Evolutionary conservation across 2,797 vertebrate species (phyloP).

Genomic region (Rhabdomys pumilio): DNA sequence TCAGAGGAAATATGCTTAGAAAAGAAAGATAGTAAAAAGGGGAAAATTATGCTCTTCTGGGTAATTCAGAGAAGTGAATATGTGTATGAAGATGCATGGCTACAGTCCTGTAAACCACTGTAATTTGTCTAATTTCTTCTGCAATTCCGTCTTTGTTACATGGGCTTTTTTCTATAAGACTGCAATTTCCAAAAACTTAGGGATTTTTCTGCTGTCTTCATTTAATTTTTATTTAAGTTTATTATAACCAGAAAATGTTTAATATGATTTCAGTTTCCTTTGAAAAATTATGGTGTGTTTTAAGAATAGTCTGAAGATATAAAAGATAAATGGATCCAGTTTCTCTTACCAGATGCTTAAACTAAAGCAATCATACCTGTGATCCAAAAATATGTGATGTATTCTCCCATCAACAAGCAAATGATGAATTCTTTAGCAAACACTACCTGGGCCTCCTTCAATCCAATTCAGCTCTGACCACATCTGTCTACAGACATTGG

Average conservation of each 20-base stretch:
- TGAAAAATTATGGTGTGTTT: not conserved
- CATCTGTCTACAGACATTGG: not conserved
- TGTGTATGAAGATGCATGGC: not conserved
- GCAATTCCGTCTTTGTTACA: not conserved
- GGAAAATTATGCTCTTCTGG: not conserved
- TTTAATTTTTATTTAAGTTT: slow-evolving; percentile 37
- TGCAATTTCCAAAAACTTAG: not conserved
- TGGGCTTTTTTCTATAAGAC: not conserved
- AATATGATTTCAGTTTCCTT: not conserved
- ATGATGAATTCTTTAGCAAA: not conserved
- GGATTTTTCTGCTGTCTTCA: not conserved
- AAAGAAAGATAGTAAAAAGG: not conserved
- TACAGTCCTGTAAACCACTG: not conserved
- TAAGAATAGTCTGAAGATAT: not conserved
- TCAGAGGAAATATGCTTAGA: not conserved
- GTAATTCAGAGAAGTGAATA: not conserved
- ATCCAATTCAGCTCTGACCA: not conserved
- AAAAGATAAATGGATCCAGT: not conserved
- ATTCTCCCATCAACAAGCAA: not conserved
- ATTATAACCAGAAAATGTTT: not conserved
- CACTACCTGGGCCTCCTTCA: not conserved
- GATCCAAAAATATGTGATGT: too few relatives aligned
- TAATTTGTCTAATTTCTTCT: not conserved
- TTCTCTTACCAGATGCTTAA: not conserved
- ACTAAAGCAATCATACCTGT: not conserved